A percentile compares a stretch with the other conserved stretches of the same genome.
Conservation (phyloP, 2,113 vertebrate species). For the Xiphophorus maculatus region DNA sequence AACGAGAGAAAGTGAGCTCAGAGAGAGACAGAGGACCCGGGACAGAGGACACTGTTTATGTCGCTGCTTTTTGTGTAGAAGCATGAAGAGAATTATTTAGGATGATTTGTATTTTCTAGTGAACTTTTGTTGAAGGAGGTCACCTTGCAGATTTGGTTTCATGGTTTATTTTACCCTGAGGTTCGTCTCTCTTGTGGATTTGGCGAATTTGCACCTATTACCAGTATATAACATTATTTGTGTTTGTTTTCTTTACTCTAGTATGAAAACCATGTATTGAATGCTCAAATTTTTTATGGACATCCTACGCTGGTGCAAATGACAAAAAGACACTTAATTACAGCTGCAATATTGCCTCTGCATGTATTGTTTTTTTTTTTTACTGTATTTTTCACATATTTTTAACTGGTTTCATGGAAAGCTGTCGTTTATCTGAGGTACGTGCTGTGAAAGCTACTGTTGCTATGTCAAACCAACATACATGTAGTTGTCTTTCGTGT, state of each 20-base stretch:
- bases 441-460: constrained; percentile 41
- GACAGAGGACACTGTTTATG: constrained; percentile 71
- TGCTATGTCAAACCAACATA: neutral
- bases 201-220: constrained; percentile 83
- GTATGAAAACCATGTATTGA: constrained; percentile 68
- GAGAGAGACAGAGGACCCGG: constrained; percentile 61
- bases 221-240: constrained; percentile 71
- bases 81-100: constrained; percentile 83
- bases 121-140: constrained; percentile 83
- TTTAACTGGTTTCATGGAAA: neutral
- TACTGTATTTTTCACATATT: constrained; percentile 18
- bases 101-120: constrained; percentile 70
- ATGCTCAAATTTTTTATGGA: constrained; percentile 52
- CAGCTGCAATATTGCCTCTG: constrained; percentile 54
- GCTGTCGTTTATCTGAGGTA: constrained; percentile 9
- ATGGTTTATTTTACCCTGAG: constrained; percentile 70
- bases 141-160: constrained; percentile 77
- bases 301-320: constrained; percentile 58
- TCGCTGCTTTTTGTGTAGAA: constrained; percentile 80
- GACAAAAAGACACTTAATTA: constrained; percentile 52
- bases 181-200: constrained; percentile 75
- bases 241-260: constrained; percentile 58
- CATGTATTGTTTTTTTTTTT: constrained; percentile 23
- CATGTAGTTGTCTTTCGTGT: neutral
- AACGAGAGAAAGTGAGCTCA: constrained; percentile 32